Base-by-base conservation (phyloP, 2,797 vertebrate genomes). In the Macrochelys suwanniensis region DNA sequence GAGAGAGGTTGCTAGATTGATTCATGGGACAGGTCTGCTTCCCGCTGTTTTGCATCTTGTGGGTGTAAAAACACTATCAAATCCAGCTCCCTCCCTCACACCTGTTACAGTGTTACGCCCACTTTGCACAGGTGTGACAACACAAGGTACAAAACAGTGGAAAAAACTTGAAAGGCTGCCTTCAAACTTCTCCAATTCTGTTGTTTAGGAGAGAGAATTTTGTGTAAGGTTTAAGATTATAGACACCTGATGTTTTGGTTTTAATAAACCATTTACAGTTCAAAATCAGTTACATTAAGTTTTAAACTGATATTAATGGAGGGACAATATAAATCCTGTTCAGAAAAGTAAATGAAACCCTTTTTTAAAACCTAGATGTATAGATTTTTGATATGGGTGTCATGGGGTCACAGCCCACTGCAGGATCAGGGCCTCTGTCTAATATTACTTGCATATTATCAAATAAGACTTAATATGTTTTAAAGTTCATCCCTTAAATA, bases 201-300 rank as follows among this genome's bases (percentile, higher is more conserved):
- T 25, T 57, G 5, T 57, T 26, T 57, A 26, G 26, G 56, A 11
- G 54, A 26, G 54, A 61, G 59, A 61, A 61, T 65, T n/a, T 65
- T 65, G 61, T n/a, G 33, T 68, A 37, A 4, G 31, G 15, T 61
- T 61, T 61, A 61, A 61, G 31, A 17, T 61, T 16, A 1, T 6
- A 2, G 21, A 12, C 82, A 81, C 54, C n/a, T 13, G 71, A 61
- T 87, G 94, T 95, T 96, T 96, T 80, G 82, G 17, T 68, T 87
- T 90, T 90, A 92, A 94, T 96, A 96, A 97, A 92, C 94, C 71
- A 0, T 96, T 96, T 96, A 95, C 87, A 21, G 90, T 71, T 96
- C 33, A 65, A n/a, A 65, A 19, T 65, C 57, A 96, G 96, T 94
- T 94, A 85, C 49, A 88, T 95, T 95, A 96, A 94, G 89, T 87